Conservation (phyloP, 2,797 vertebrate genomes). For the Chaetodon trifasciatus region DNA sequence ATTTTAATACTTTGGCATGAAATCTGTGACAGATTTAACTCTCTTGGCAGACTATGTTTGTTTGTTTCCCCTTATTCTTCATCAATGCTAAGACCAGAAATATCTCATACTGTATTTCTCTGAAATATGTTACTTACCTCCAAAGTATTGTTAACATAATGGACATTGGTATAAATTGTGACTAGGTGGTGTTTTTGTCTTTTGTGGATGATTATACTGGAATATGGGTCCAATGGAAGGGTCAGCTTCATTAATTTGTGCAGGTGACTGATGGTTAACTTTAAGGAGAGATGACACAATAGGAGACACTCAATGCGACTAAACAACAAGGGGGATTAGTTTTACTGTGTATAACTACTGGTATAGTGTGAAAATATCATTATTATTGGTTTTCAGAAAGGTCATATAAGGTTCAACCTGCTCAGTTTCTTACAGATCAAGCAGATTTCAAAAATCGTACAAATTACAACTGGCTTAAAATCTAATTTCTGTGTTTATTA, state of each 20-base stretch:
- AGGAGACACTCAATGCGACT: background rate
- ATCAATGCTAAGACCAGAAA: background rate
- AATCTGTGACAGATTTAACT: conserved; percentile 12
- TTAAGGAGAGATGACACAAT: conserved; percentile 42
- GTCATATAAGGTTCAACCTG: conserved; percentile 20
- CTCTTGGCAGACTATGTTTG: conserved; percentile 1
- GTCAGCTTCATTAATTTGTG: conserved; percentile 29
- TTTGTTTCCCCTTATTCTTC: conserved; percentile 30
- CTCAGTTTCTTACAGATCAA: conserved; percentile 19
- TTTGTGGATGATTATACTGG: background rate
- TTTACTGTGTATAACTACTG: background rate
- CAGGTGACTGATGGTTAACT: conserved; percentile 57
- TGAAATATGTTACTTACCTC: conserved; percentile 31
- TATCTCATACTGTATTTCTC: conserved; percentile 1
- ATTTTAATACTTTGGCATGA: conserved; percentile 11
- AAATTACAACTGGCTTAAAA: conserved; percentile 44
- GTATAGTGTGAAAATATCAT: background rate
- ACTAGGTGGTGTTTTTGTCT: conserved; percentile 26
- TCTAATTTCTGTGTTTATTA: conserved; percentile 54
- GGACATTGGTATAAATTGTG: conserved; percentile 31
- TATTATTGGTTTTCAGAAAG: conserved; percentile 11
- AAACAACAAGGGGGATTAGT: background rate
- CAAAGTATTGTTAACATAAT: conserved; percentile 34
- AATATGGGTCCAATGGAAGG: background rate
- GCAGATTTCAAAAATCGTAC: conserved; percentile 13